Base-by-base conservation (phyloP, 1,140 invertebrate genomes). In the Saxidomus purpurata region DNA sequence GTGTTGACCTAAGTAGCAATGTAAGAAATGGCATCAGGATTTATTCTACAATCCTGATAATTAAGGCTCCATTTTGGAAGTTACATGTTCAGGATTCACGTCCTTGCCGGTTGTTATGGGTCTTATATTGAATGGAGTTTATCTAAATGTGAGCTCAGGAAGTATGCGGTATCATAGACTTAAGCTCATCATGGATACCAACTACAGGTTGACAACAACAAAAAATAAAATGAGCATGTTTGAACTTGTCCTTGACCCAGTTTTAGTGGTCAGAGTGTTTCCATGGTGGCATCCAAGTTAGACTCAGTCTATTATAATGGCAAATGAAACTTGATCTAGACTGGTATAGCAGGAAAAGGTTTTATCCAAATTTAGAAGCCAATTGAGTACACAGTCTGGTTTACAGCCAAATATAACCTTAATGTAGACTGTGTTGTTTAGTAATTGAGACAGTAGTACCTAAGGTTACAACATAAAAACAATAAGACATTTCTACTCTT, bases 201-300 rank as follows among this genome's bases (percentile, higher is more conserved):
- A 55, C 34, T 88, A 25, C 43, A 34, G 43, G 0, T 8, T 28
- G 15, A 38, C 40, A 6, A 67, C 71, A 28, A 63, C 31, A n/a
- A 80, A 79, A 43, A 81, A 81, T 47, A 40, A 79, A 28, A 69
- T 38, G 52, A 79, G 76, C 25, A 55, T 80, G 76, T 36, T 55
- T 28, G 86, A 88, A 52, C 31, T 88, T 28, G 36, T 88, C 34
- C 43, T 88, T 43, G 86, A 88, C 61, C 76, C 86, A 36, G 76
- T 88, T 28, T 52, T 88, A 69, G 77, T 81, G 31, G 86, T 88
- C 40, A 77, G 76, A 43, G 77, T 88, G 6, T 88, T 47, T 28
- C 86, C 86, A 43, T 88, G 76, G 86, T 88, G 86, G 76, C 71
- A 81, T 79, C 86, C 86, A 11, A 40, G 17, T 8, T 88, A 71